Evolutionary conservation across 2,113 vertebrate genomes (phyloP), one percentile per base, ranked within the genome.

Genomic region (Columba janthina): DNA sequence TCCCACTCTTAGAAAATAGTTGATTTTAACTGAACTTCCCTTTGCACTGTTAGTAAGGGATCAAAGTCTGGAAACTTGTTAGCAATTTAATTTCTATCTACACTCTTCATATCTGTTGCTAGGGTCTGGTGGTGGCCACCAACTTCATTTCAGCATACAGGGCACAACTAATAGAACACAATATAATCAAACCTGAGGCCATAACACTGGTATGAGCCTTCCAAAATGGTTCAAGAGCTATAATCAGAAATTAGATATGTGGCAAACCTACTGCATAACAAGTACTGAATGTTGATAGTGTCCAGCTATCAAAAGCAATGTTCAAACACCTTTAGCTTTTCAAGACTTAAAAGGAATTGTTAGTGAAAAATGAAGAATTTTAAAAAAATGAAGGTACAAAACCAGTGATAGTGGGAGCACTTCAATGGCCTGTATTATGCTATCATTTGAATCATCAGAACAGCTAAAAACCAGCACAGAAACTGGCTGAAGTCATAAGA

Each of bases 371-470:
- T 66, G 26, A 36, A 7, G 3, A 53, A 66, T 32, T 61, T 18
- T 1, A 26, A 58, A 46, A 70, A 51, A 64, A 42, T 3, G 3
- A 48, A 67, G 5, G 16, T 36, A 42, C 1, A 2, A 53, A 85
- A 36, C 21, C 42, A 73, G 38, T 17, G 29, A 13, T 10, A 73
- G 21, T 42, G 11, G 18, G 11, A 84, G 21, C 20, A 73, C 31
- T 54, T 25, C 15, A 36, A 8, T 18, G 21, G 36, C 34, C 17
- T 72, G 5, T 12, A 22, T 34, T 54, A 36, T 0, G 0, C 3
- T 64, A 32, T 32, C 44, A 72, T 86, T 22, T 79, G 9, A 83
- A 54, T 54, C 15, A 24, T 22, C 44, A 12, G 8, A 77, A 57
- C 6, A 40, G n/a, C 12, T 62, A 24, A 40, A 81, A 65, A 46